phyloP scores from a whole-genome alignment of 2,888 invertebrate genomes.

The Drosophila suboccidentalis region DNA sequence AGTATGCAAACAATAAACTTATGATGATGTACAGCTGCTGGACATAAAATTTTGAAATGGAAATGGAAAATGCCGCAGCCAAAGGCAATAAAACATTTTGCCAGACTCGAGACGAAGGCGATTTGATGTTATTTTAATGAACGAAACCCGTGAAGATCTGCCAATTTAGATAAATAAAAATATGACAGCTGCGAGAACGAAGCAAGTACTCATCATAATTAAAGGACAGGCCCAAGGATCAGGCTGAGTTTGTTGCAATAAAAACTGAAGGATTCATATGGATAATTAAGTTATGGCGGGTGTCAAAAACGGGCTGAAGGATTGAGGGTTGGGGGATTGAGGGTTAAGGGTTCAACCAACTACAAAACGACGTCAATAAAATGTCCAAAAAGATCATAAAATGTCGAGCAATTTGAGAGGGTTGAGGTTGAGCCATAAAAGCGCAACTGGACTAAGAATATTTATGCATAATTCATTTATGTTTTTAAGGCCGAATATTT shows the following conservation, averaged over 20 bases:
- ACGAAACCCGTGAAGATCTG: conserved; percentile 69
- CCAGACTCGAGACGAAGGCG: conserved; percentile 26
- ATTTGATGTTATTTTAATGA: conserved; percentile 73
- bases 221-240: conserved; percentile 45
- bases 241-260: conserved; percentile 51
- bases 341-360: conserved; percentile 3
- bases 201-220: conserved; percentile 73
- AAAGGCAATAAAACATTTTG: conserved; percentile 64
- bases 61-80: conserved; percentile 44
- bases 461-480: conserved; percentile 47
- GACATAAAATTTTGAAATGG: conserved; percentile 63
- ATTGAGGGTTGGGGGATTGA: neutral
- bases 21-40: conserved; percentile 68
- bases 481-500: conserved; percentile 22
- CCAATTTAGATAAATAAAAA: conserved; percentile 75
- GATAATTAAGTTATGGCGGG: conserved; percentile 78
- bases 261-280: conserved; percentile 77
- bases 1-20: conserved; percentile 69
- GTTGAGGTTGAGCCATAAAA: conserved; percentile 35
- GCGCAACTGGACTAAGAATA: conserved; percentile 43
- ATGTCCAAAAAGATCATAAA: conserved; percentile 63
- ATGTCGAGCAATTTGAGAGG: conserved; percentile 40
- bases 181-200: conserved; percentile 71
- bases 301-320: conserved; percentile 49
- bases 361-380: conserved; percentile 56